Evolutionary conservation across 2,113 vertebrate species (phyloP).

Genomic region (Stictonetta naevosa): DNA sequence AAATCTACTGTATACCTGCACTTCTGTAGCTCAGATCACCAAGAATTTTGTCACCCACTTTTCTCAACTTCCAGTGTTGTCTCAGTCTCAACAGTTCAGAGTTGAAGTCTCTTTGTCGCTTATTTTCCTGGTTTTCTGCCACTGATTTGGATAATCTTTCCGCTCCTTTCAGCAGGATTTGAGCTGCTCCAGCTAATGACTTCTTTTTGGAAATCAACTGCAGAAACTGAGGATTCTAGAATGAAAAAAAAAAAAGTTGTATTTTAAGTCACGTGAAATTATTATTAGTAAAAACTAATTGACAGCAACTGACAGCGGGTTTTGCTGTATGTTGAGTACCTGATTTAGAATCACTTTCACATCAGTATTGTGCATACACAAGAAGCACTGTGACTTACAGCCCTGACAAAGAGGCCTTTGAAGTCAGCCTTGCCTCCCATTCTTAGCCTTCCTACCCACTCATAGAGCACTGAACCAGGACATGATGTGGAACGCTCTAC

Average conservation of each 20-base stretch:
- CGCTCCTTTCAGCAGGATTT: constrained; percentile 92
- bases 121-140: constrained; percentile 93
- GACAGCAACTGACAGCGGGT: background rate
- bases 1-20: constrained; percentile 80
- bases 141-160: constrained; percentile 94
- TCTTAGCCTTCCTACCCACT: background rate
- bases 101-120: constrained; percentile 95
- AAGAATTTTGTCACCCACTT: constrained; percentile 98
- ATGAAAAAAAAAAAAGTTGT: background rate
- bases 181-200: constrained; percentile 91
- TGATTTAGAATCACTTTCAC: background rate
- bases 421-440: background rate
- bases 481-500: background rate
- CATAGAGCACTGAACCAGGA: background rate
- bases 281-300: background rate
- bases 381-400: background rate
- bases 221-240: constrained; percentile 89
- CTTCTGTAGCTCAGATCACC: constrained; percentile 98
- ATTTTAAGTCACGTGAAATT: background rate
- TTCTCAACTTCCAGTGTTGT: constrained; percentile 97
- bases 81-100: constrained; percentile 92
- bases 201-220: constrained; percentile 97
- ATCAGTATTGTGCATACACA: rapidly evolving
- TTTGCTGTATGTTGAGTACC: background rate
- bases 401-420: background rate